Conservation (phyloP, 1,140 invertebrate species). For the Steinernema khuongi region DNA sequence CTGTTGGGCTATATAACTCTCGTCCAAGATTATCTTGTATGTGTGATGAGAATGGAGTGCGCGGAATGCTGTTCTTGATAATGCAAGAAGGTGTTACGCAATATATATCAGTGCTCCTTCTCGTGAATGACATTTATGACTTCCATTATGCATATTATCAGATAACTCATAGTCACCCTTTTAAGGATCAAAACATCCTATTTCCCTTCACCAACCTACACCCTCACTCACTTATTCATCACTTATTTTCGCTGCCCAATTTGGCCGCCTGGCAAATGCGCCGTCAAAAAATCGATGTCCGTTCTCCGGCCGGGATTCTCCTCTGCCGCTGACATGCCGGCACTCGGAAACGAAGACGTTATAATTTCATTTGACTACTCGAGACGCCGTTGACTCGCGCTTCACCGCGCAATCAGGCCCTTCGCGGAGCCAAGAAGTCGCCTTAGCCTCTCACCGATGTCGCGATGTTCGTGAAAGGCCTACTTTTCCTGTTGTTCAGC, state of each 20-base stretch:
- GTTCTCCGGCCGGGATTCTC: not conserved
- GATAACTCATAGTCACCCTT: no score
- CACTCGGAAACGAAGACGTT: conserved; percentile 16
- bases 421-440: no score
- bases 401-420: not conserved
- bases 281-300: conserved; percentile 12
- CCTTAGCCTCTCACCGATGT: no score
- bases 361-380: conserved; percentile 15
- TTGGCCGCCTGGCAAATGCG: not conserved
- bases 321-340: not conserved
- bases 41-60: no score
- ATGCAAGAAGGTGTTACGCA: no score
- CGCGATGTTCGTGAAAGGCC: not conserved
- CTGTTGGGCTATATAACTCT: no score
- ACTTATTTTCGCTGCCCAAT: not conserved
- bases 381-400: not conserved
- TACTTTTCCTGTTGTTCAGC: not conserved
- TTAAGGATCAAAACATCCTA: no score
- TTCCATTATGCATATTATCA: no score
- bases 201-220: not conserved
- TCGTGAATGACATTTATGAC: no score
- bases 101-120: no score
- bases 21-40: no score
- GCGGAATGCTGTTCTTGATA: no score
- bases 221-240: not conserved